These are phyloP conservation scores for Spinus olivaceus DNA, from an alignment of 2,797 vertebrate genomes.

Conservation along the genomic window DNA sequence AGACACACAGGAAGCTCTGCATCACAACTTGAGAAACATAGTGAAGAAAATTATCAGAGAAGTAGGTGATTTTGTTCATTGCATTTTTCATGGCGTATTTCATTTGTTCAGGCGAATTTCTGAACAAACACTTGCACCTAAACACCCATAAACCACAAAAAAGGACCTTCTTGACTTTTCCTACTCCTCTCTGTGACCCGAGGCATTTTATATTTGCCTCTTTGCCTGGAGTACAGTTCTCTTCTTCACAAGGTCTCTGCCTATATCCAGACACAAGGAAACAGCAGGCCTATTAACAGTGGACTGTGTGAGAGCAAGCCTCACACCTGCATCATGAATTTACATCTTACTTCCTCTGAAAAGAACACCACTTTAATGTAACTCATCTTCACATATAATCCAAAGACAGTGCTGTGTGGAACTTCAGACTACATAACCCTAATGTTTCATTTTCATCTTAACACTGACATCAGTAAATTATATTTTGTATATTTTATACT, in stretches of 20 bases:
- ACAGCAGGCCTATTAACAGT: background rate
- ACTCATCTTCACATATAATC: background rate
- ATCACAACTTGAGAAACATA: background rate
- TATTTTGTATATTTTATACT: background rate
- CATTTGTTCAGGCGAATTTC: background rate
- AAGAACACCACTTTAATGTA: background rate
- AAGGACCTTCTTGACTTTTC: background rate
- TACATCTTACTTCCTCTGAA: background rate
- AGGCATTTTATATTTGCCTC: background rate
- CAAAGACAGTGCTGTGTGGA: background rate
- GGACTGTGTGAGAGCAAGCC: background rate
- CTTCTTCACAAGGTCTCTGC: background rate
- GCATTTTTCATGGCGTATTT: background rate
- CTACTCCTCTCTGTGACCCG: background rate
- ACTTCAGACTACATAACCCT: background rate
- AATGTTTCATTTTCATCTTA: background rate
- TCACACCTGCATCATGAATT: background rate
- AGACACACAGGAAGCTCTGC: background rate
- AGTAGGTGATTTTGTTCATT: background rate
- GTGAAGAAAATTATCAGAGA: background rate
- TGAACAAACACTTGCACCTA: background rate
- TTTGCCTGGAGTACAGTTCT: background rate
- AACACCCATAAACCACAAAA: background rate
- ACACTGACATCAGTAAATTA: background rate
- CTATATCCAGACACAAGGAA: background rate